Evolutionary conservation across 1,140 invertebrate genomes (phyloP).

Genomic region (Dreissena rostriformis): DNA sequence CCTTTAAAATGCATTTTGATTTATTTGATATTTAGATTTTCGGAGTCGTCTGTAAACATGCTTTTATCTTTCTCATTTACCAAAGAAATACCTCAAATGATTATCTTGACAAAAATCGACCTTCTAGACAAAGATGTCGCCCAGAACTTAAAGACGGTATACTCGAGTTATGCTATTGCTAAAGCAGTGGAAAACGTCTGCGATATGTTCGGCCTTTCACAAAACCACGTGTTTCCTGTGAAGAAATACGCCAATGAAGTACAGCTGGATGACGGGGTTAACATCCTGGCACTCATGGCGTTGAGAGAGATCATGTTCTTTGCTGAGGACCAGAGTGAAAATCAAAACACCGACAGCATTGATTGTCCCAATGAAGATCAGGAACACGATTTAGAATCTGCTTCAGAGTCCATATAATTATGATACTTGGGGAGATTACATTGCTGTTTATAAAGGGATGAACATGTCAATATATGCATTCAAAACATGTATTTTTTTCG

Average conservation of each 20-base stretch:
- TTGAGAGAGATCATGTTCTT: neutral
- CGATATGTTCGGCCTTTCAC: neutral
- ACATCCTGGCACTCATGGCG: neutral
- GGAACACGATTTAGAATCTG: too few relatives aligned
- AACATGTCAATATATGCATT: too few relatives aligned
- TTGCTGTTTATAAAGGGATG: too few relatives aligned
- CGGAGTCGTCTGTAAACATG: too few relatives aligned
- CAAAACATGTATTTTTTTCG: too few relatives aligned
- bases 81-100: neutral
- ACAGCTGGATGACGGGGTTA: neutral
- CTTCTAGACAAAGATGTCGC: neutral
- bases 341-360: too few relatives aligned
- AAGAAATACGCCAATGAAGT: neutral
- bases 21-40: too few relatives aligned
- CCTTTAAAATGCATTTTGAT: too few relatives aligned
- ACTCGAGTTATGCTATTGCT: neutral
- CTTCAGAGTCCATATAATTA: too few relatives aligned
- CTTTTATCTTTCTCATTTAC: neutral
- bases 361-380: too few relatives aligned
- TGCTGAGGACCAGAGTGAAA: neutral
- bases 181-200: neutral
- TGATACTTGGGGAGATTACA: too few relatives aligned
- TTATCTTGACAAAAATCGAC: neutral
- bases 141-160: neutral
- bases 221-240: neutral